These are phyloP conservation scores for Eulemur mongoz DNA, from an alignment of 2,797 vertebrate species.

Conservation along the genomic window DNA sequence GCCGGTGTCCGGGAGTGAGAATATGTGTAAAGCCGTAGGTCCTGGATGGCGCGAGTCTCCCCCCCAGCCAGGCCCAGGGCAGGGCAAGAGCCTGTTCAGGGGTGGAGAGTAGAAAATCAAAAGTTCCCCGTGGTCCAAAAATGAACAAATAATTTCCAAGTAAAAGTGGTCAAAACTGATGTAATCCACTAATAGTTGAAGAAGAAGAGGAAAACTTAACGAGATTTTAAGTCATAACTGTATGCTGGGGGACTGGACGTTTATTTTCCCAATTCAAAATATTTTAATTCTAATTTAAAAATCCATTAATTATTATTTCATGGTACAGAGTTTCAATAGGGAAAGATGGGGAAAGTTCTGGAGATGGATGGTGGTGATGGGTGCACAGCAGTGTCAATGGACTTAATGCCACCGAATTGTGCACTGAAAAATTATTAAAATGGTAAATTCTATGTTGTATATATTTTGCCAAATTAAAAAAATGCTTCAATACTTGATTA, in stretches of 20 bases:
- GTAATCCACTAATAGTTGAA: accelerated
- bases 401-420: background rate
- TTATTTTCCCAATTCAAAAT: background rate
- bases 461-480: background rate
- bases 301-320: background rate
- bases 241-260: background rate
- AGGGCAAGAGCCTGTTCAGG: background rate
- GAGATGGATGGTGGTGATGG: background rate
- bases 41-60: background rate
- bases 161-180: background rate
- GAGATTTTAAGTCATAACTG: background rate
- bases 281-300: background rate
- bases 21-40: accelerated
- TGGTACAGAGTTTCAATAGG: background rate
- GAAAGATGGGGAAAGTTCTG: background rate
- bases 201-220: background rate
- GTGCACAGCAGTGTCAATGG: background rate
- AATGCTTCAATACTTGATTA: background rate
- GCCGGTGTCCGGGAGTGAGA: background rate
- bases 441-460: background rate
- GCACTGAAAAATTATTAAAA: background rate
- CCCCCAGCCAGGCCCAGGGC: background rate
- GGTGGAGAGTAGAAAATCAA: background rate
- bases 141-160: background rate
- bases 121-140: accelerated